phyloP scores from a whole-genome alignment of 2,113 vertebrate species.

The Aspidoscelis tigris region DNA sequence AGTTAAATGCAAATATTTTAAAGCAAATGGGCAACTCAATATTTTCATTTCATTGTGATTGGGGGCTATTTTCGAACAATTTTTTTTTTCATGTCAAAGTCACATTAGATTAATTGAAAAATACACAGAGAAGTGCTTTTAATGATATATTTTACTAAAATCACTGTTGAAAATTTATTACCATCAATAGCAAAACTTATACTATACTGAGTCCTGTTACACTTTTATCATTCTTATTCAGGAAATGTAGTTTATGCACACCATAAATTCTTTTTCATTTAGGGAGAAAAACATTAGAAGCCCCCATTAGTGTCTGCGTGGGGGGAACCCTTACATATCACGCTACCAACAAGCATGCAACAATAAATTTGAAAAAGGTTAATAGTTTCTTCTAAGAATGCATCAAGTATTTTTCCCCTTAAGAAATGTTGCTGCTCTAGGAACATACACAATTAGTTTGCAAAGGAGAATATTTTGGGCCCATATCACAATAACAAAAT shows the following conservation, averaged over 20 bases:
- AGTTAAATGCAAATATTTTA: background rate
- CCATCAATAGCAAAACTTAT: constrained; percentile 15
- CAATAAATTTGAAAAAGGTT: background rate
- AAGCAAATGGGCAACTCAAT: background rate
- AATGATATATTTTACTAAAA: background rate
- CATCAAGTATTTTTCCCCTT: too few relatives aligned
- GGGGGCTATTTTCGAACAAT: constrained; percentile 41
- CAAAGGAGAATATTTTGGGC: background rate
- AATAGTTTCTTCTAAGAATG: background rate
- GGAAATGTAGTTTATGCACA: background rate
- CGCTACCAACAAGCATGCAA: constrained; percentile 2
- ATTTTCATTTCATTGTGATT: constrained; percentile 36
- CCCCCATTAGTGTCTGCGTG: background rate
- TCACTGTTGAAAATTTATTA: background rate
- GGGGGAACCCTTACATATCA: background rate
- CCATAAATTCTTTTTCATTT: constrained; percentile 36
- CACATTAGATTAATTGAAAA: constrained; percentile 8
- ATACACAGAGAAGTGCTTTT: constrained; percentile 29
- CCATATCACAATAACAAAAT: background rate
- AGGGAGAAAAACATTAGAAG: background rate
- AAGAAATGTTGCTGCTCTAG: background rate
- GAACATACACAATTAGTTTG: background rate
- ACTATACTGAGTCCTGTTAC: background rate
- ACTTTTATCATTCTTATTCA: background rate
- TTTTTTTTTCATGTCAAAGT: constrained; percentile 33